Evolutionary conservation across 2,113 vertebrate species (phyloP).

Genomic region (Fregetta grallaria): DNA sequence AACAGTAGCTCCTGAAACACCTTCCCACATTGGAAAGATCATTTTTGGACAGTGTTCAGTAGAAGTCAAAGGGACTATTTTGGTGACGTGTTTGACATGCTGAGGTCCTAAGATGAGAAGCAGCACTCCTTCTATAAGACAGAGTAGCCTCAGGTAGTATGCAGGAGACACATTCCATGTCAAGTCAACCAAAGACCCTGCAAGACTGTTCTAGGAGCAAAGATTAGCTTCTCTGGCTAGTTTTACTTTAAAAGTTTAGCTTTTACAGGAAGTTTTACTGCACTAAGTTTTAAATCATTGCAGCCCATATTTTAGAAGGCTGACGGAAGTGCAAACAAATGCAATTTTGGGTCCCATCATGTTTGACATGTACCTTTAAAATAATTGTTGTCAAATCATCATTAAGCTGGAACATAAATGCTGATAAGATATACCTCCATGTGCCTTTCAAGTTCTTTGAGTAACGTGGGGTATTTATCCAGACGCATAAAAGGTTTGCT

Average conservation of each 20-base stretch:
- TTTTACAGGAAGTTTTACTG: background rate
- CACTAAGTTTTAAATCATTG: background rate
- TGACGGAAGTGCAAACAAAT: background rate
- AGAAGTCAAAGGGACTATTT: background rate
- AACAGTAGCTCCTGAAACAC: background rate
- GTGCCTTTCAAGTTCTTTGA: slow-evolving; percentile 97
- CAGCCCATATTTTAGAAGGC: background rate
- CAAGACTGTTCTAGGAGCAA: background rate
- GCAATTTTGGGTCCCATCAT: slow-evolving; percentile 19
- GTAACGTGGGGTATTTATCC: slow-evolving; percentile 94
- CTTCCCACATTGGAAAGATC: background rate
- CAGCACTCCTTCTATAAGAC: background rate
- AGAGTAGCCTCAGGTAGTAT: background rate
- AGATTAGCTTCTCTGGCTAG: background rate
- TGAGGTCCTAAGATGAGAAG: background rate
- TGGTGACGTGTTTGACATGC: accelerated
- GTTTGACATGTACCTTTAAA: slow-evolving; percentile 67
- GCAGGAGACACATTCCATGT: background rate
- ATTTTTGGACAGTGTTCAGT: background rate
- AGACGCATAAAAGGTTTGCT: slow-evolving; percentile 99
- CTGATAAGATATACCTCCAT: slow-evolving; percentile 90
- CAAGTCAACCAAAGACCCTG: background rate
- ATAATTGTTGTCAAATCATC: slow-evolving; percentile 63
- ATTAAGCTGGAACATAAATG: slow-evolving; percentile 55
- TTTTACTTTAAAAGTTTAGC: background rate